A percentile compares a stretch with the other conserved stretches of the same genome.
Evolutionary conservation across 2,797 vertebrate species (phyloP).

Genomic region (Esox lucius): DNA sequence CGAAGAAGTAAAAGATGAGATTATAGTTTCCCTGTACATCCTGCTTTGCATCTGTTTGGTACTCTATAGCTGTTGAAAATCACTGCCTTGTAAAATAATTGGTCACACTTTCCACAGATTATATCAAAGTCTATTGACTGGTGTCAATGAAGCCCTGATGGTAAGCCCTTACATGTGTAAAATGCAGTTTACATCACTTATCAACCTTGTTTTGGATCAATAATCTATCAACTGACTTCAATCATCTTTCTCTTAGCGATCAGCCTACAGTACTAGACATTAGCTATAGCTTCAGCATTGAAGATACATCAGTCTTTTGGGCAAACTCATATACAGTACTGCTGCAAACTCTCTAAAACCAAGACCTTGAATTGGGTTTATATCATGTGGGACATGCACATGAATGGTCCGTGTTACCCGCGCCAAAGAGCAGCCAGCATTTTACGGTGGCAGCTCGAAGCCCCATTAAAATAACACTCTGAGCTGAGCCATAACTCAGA

Average conservation of each 20-base stretch:
- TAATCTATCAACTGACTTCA: constrained; percentile 5
- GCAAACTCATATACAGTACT: constrained; percentile 29
- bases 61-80: background rate
- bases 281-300: constrained; percentile 28
- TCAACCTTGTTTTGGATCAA: background rate
- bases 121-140: background rate
- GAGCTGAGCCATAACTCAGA: constrained; percentile 62
- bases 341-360: constrained; percentile 20
- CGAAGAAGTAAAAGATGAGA: constrained; percentile 27
- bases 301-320: constrained; percentile 25
- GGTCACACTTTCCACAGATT: background rate
- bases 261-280: constrained; percentile 42
- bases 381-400: constrained; percentile 40
- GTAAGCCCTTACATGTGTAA: background rate
- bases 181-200: background rate
- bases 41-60: constrained; percentile 3
- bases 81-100: background rate
- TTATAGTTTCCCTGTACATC: constrained; percentile 15
- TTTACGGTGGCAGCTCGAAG: constrained; percentile 59
- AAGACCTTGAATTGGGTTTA: constrained; percentile 31
- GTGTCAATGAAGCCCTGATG: background rate
- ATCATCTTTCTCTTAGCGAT: constrained; percentile 3
- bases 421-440: constrained; percentile 54
- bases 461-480: constrained; percentile 71
- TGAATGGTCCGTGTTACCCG: constrained; percentile 42